Evolutionary conservation across 1,140 invertebrate species (phyloP).

Genomic region (Tetramorium simillimum): DNA sequence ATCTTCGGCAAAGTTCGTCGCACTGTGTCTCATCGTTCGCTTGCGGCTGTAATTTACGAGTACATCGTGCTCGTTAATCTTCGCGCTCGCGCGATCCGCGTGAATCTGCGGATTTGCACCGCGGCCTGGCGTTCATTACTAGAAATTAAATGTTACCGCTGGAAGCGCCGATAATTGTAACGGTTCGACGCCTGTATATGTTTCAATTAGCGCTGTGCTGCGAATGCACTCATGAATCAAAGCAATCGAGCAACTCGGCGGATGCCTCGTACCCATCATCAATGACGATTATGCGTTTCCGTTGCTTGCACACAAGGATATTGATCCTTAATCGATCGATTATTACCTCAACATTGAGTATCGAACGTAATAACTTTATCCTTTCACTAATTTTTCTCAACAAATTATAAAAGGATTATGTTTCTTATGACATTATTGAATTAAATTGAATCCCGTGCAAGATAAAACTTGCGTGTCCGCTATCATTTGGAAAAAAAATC

Average conservation of each 20-base stretch:
- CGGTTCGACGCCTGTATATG: slow-evolving; percentile 54
- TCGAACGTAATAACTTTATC: neutral
- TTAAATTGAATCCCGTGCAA: slow-evolving; percentile 10
- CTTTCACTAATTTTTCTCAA: neutral
- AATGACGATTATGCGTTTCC: slow-evolving; percentile 53
- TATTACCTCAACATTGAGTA: neutral
- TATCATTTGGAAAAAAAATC: slow-evolving; percentile 8
- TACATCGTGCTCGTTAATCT: slow-evolving; percentile 53
- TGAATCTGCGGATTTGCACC: slow-evolving; percentile 43
- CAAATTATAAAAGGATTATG: neutral
- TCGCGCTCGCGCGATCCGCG: slow-evolving; percentile 49
- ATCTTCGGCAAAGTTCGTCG: slow-evolving; percentile 40
- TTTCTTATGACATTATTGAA: neutral
- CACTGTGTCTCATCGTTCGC: slow-evolving; percentile 31
- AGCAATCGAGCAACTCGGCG: slow-evolving; percentile 43
- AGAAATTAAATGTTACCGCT: slow-evolving; percentile 54
- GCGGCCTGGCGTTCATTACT: slow-evolving; percentile 42
- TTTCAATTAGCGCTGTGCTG: slow-evolving; percentile 42
- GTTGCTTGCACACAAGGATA: slow-evolving; percentile 16
- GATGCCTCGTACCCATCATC: slow-evolving; percentile 37
- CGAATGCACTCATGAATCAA: slow-evolving; percentile 45
- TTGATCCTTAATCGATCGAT: slow-evolving; percentile 35
- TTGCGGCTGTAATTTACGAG: slow-evolving; percentile 40
- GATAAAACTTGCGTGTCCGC: neutral
- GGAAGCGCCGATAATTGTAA: slow-evolving; percentile 57